Evolutionary conservation across 2,888 invertebrate genomes (phyloP).

Genomic region (Meteorus cinctellus): DNA sequence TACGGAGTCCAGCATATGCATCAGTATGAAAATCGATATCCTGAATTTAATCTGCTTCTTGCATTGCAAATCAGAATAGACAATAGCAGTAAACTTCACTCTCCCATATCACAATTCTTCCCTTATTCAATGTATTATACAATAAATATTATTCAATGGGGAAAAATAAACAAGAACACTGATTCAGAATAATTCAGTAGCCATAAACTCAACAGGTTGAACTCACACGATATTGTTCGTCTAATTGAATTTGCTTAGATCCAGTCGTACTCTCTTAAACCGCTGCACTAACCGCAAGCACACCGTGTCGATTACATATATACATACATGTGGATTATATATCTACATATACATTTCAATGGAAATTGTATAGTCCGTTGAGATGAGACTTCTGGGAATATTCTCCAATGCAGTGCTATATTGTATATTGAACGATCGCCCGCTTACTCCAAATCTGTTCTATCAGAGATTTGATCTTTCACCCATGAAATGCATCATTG

Average conservation of each 20-base stretch:
- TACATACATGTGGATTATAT: slow-evolving; percentile 55
- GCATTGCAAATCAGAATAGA: too few relatives aligned
- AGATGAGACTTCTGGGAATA: slow-evolving; percentile 35
- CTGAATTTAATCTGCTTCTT: too few relatives aligned
- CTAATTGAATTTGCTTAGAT: slow-evolving; percentile 65
- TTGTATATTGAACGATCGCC: background rate
- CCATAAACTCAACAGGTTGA: slow-evolving; percentile 62
- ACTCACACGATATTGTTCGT: slow-evolving; percentile 58
- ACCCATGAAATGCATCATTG: slow-evolving; percentile 31
- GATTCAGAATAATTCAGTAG: background rate
- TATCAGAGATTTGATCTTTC: slow-evolving; percentile 35
- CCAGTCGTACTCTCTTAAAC: slow-evolving; percentile 57
- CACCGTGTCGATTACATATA: slow-evolving; percentile 57
- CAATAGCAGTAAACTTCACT: too few relatives aligned
- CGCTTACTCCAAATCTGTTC: slow-evolving; percentile 32
- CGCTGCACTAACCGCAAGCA: slow-evolving; percentile 49
- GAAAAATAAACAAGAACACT: background rate
- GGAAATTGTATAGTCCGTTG: slow-evolving; percentile 55
- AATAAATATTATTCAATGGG: too few relatives aligned
- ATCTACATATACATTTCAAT: slow-evolving; percentile 35
- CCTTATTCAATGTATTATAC: too few relatives aligned
- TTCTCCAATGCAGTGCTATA: slow-evolving; percentile 37
- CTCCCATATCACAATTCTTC: too few relatives aligned
- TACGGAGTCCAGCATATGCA: background rate
- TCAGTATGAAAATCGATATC: background rate